Percentiles rank a stretch among this genome's conserved stretches.
phyloP scores from a whole-genome alignment of 2,113 vertebrate species.

The Stercorarius parasiticus region DNA sequence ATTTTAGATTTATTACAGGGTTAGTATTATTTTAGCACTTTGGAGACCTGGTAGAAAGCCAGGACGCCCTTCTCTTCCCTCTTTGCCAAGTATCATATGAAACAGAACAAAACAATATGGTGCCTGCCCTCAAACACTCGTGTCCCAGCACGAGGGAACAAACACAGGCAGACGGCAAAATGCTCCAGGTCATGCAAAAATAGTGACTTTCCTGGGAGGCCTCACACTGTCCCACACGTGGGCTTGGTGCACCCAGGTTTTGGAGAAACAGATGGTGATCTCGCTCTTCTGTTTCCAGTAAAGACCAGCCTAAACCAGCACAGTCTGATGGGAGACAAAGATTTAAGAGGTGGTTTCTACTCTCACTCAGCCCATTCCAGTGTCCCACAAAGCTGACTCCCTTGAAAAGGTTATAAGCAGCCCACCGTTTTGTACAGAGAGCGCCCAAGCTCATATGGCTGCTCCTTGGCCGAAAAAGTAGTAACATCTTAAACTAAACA shows the following conservation, averaged over 20 bases:
- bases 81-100: slow-evolving; percentile 30
- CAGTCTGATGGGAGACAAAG: neutral
- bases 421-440: neutral
- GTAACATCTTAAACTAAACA: neutral
- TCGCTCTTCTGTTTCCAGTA: neutral
- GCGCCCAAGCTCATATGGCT: neutral
- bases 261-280: neutral
- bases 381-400: neutral
- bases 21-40: slow-evolving; percentile 43
- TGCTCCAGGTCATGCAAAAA: neutral
- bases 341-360: neutral
- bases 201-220: neutral
- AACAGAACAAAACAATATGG: neutral
- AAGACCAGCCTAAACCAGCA: neutral
- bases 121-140: neutral
- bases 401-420: neutral
- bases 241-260: neutral
- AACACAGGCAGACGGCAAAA: neutral
- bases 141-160: neutral
- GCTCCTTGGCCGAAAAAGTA: neutral
- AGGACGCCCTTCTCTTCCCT: neutral
- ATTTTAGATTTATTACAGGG: neutral
- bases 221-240: rapidly evolving
- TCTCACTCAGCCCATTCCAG: neutral
- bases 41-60: neutral